Percentiles rank a stretch among this genome's conserved stretches.
phyloP scores from a whole-genome alignment of 2,113 vertebrate genomes.

The Toxostoma redivivum region DNA sequence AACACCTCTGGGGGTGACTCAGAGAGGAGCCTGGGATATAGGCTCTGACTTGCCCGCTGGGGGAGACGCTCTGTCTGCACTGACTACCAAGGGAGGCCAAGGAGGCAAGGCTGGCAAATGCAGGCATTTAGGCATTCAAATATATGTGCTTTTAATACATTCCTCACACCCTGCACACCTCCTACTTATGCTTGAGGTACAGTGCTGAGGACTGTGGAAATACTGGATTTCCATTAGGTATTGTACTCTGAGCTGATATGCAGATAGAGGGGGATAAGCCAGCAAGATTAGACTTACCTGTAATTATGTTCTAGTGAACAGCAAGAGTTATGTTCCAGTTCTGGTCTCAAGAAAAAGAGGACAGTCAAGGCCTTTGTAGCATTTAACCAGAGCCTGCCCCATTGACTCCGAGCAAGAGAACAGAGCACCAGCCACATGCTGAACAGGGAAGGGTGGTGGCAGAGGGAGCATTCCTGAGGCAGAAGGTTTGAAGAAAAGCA shows the following conservation, averaged over 20 bases:
- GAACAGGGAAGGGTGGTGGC: background rate
- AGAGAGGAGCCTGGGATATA: background rate
- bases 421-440: accelerated
- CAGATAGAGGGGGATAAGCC: background rate
- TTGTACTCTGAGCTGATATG: background rate
- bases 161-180: background rate
- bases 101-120: background rate
- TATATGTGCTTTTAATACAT: background rate
- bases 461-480: background rate
- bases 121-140: constrained; percentile 12
- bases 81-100: background rate
- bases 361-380: background rate
- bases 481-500: background rate
- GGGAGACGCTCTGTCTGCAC: constrained; percentile 33
- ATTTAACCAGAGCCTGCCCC: background rate
- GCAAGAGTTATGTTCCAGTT: background rate
- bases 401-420: background rate
- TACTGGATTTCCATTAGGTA: background rate
- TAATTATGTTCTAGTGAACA: background rate
- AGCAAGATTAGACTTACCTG: background rate
- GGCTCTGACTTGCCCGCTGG: background rate
- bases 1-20: constrained; percentile 12
- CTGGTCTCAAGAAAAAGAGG: background rate
- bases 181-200: background rate
- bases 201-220: background rate